Conservation (phyloP, 2,113 vertebrate species). For the Pica pica region DNA sequence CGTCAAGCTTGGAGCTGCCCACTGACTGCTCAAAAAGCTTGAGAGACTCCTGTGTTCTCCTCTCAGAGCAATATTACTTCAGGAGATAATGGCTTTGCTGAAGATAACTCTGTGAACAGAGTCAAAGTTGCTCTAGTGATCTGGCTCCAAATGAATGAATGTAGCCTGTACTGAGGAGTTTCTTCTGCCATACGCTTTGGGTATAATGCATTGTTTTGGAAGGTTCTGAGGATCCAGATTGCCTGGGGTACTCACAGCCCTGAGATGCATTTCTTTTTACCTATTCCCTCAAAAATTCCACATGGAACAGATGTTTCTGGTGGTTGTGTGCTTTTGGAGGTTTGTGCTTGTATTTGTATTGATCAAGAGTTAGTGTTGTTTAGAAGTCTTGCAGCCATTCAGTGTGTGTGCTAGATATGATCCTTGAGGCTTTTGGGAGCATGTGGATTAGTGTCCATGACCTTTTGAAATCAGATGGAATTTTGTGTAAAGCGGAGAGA, state of each 20-base stretch:
- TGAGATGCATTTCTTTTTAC: not conserved
- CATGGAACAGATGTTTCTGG: not conserved
- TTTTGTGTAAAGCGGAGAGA: not conserved
- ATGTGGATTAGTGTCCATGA: not conserved
- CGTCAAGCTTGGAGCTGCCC: not conserved
- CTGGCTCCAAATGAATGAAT: not conserved
- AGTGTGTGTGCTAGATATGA: not conserved
- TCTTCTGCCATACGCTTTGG: rapidly evolving
- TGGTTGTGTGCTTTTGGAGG: not conserved
- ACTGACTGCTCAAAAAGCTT: not conserved
- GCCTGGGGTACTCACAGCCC: not conserved
- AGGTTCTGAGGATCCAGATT: not conserved
- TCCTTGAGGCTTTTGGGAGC: not conserved
- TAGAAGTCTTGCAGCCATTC: not conserved
- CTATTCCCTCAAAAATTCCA: not conserved
- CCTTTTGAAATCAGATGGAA: not conserved
- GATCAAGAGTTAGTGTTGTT: not conserved
- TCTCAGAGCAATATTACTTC: not conserved
- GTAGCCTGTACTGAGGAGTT: not conserved
- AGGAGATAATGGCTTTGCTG: not conserved
- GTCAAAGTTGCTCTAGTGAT: not conserved
- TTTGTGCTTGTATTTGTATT: not conserved
- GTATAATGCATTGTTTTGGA: not conserved
- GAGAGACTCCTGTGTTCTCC: not conserved
- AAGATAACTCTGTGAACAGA: not conserved